Evolutionary conservation across 2,888 invertebrate genomes (phyloP).

Genomic region (Drosophila monieri): DNA sequence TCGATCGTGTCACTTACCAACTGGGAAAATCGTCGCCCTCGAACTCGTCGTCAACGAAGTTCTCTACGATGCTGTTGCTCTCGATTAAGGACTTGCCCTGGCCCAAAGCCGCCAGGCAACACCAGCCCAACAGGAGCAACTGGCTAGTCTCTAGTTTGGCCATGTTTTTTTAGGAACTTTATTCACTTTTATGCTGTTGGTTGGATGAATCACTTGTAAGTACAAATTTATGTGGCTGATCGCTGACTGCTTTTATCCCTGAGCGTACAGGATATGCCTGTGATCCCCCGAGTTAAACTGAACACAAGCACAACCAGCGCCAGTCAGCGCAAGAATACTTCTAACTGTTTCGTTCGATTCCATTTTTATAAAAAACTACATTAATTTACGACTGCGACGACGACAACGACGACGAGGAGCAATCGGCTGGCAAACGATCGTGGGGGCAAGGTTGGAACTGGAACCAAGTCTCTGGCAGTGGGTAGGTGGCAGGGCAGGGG

Average conservation of each 20-base stretch:
- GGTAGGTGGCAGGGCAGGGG: not conserved
- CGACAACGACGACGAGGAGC: slow-evolving; percentile 19
- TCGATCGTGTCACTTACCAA: slow-evolving; percentile 78
- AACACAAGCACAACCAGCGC: slow-evolving; percentile 68
- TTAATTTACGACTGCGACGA: slow-evolving; percentile 37
- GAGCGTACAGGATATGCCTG: slow-evolving; percentile 30
- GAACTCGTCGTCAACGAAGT: slow-evolving; percentile 46
- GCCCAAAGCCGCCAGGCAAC: slow-evolving; percentile 46
- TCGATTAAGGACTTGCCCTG: slow-evolving; percentile 45
- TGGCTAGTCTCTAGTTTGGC: slow-evolving; percentile 20
- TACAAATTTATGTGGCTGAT: slow-evolving; percentile 21
- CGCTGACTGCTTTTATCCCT: slow-evolving; percentile 22
- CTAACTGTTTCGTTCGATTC: slow-evolving; percentile 65
- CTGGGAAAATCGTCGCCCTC: slow-evolving; percentile 50
- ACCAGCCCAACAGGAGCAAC: slow-evolving; percentile 48
- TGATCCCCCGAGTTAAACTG: slow-evolving; percentile 20
- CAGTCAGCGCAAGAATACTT: slow-evolving; percentile 76
- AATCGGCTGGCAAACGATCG: slow-evolving; percentile 31
- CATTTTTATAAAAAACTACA: slow-evolving; percentile 65
- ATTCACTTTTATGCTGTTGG: slow-evolving; percentile 4
- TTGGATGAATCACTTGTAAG: slow-evolving; percentile 1
- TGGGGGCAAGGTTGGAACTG: slow-evolving; percentile 28
- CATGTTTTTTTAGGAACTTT: slow-evolving; percentile 49
- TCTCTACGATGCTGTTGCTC: slow-evolving; percentile 25
- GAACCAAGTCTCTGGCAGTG: slow-evolving; percentile 3